Percentiles rank a stretch among this genome's conserved stretches.
These are phyloP conservation scores for Ispidina lecontei DNA, from an alignment of 2,797 vertebrate genomes.

Conservation along the genomic window DNA sequence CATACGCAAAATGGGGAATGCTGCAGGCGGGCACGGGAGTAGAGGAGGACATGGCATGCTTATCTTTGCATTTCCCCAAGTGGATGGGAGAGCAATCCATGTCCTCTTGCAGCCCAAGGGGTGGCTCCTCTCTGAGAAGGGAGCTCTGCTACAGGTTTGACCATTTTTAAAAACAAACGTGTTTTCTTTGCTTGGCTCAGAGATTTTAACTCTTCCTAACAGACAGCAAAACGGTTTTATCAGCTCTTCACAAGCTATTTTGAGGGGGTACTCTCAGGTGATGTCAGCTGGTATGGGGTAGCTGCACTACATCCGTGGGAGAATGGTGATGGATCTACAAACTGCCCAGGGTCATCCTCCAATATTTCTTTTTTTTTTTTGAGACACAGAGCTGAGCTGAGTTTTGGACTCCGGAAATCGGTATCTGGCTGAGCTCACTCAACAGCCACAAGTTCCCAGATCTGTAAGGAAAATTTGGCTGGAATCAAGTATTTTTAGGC, in stretches of 20 bases:
- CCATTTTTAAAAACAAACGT: fast-evolving
- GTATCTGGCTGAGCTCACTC: background rate
- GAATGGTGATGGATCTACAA: background rate
- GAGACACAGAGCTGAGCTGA: background rate
- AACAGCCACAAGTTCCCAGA: background rate
- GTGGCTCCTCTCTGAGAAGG: background rate
- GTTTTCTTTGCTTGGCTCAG: background rate
- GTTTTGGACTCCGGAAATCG: background rate
- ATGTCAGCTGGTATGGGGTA: fast-evolving
- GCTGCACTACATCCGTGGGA: background rate
- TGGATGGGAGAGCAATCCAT: background rate
- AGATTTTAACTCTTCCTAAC: background rate
- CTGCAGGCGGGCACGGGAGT: background rate
- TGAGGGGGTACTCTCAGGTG: background rate
- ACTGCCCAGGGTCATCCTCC: background rate
- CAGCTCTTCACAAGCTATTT: background rate
- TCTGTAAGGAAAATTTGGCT: background rate
- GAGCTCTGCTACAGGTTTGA: background rate
- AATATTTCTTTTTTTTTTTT: background rate
- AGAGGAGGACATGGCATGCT: background rate
- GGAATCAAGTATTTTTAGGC: background rate
- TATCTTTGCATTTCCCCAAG: background rate
- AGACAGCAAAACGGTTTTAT: background rate
- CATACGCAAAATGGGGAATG: background rate
- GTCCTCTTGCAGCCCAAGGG: background rate